Evolutionary conservation across 2,888 invertebrate species (phyloP).

Genomic region (Cataglyphis cursor): DNA sequence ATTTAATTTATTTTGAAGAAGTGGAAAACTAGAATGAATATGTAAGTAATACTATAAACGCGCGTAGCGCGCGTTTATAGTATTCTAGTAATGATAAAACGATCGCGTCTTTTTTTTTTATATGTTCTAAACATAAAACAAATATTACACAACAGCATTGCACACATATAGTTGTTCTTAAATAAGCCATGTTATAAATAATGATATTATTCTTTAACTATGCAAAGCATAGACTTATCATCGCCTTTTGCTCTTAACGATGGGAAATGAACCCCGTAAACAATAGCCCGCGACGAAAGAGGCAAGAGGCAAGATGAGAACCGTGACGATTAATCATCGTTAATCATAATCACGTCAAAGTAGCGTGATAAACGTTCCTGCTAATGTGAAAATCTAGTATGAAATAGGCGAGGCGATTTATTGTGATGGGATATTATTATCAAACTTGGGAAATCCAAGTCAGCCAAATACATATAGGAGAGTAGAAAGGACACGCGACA

Average conservation of each 20-base stretch:
- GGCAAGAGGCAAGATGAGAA: slow-evolving; percentile 45
- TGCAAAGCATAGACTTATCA: slow-evolving; percentile 17
- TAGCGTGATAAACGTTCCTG: slow-evolving; percentile 55
- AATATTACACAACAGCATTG: neutral
- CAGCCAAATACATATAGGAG: slow-evolving; percentile 11
- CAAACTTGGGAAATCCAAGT: slow-evolving; percentile 40
- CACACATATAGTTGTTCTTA: neutral
- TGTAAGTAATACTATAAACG: no score
- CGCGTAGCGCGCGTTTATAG: no score
- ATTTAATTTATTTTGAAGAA: no score
- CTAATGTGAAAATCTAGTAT: slow-evolving; percentile 57
- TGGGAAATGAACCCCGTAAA: slow-evolving; percentile 46
- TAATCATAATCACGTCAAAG: slow-evolving; percentile 57
- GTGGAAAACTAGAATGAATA: no score
- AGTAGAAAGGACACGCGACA: slow-evolving; percentile 28
- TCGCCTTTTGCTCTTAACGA: slow-evolving; percentile 34
- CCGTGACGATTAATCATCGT: slow-evolving; percentile 52
- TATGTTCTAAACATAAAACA: neutral
- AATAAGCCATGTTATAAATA: neutral
- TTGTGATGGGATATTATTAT: slow-evolving; percentile 49
- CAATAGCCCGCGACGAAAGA: slow-evolving; percentile 46
- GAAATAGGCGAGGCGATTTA: slow-evolving; percentile 51
- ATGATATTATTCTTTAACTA: slow-evolving; percentile 9
- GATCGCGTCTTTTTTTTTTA: neutral
- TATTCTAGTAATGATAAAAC: neutral